Evolutionary conservation across 2,888 invertebrate species (phyloP).

Genomic region (Sarcophaga caerulescens): DNA sequence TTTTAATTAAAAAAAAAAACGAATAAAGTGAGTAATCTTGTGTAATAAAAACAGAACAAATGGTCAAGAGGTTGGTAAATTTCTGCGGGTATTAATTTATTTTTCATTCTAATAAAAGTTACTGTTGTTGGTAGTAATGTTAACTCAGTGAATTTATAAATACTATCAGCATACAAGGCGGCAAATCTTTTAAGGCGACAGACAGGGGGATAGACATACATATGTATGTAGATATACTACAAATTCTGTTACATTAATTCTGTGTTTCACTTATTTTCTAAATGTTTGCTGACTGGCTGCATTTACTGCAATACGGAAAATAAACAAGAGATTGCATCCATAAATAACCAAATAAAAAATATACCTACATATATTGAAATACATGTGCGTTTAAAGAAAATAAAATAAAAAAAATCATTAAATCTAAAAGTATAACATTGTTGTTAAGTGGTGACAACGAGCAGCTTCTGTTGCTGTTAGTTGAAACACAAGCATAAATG

Average conservation of each 20-base stretch:
- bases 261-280: conserved; percentile 5
- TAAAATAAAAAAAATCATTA: too few relatives aligned
- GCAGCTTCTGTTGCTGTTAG: too few relatives aligned
- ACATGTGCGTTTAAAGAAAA: too few relatives aligned
- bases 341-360: conserved; percentile 63
- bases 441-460: not conserved
- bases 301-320: conserved; percentile 23
- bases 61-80: not conserved
- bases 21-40: not conserved
- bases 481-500: too few relatives aligned
- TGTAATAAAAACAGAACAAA: not conserved
- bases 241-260: conserved; percentile 28
- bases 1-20: not conserved
- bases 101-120: not conserved
- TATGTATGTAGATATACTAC: conserved; percentile 9
- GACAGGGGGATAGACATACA: not conserved
- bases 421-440: not conserved
- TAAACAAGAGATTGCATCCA: conserved; percentile 63
- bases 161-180: conserved; percentile 37
- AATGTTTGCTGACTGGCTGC: not conserved
- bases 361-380: not conserved
- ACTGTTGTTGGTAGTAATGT: conserved; percentile 21
- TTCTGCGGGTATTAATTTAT: conserved; percentile 41
- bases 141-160: conserved; percentile 18
- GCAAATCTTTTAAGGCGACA: conserved; percentile 45